Conservation (phyloP, 2,888 invertebrate genomes). For the Acanthosepion lycidas region DNA sequence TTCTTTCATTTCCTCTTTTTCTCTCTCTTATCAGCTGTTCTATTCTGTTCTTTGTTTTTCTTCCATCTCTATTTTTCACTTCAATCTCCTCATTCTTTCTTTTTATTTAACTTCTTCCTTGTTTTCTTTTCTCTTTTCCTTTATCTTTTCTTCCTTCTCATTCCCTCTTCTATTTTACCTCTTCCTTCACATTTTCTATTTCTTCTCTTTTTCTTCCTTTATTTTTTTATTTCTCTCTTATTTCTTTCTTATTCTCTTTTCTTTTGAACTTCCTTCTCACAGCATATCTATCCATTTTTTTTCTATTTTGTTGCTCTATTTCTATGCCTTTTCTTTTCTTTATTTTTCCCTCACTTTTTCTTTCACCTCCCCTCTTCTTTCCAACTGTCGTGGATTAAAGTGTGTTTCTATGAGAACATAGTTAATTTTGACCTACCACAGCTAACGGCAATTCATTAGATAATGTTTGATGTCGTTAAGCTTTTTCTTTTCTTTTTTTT, state of each 20-base stretch:
- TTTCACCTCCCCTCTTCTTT: not conserved
- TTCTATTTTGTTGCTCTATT: not conserved
- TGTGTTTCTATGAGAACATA: slow-evolving; percentile 18
- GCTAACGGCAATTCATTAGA: slow-evolving; percentile 47
- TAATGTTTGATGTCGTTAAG: slow-evolving; percentile 47
- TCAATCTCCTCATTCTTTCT: not conserved
- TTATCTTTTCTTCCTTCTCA: not conserved
- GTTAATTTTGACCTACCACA: slow-evolving; percentile 45
- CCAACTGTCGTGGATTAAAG: slow-evolving; percentile 35
- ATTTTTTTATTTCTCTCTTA: not conserved
- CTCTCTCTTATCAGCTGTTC: not conserved
- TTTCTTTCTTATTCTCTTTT: not conserved
- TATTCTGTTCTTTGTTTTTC: not conserved
- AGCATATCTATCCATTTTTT: not conserved
- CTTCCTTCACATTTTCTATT: not conserved
- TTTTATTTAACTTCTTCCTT: not conserved
- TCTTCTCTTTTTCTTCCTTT: not conserved
- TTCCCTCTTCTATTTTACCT: not conserved
- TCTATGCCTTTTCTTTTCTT: too few species aligned
- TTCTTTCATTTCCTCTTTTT: not conserved
- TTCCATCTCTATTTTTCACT: not conserved
- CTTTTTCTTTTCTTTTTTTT: not conserved
- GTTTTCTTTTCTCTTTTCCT: not conserved
- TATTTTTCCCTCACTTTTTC: not conserved
- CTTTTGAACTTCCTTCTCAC: not conserved